Evolutionary conservation across 1,140 invertebrate species (phyloP).

Genomic region (Sitophilus oryzae): DNA sequence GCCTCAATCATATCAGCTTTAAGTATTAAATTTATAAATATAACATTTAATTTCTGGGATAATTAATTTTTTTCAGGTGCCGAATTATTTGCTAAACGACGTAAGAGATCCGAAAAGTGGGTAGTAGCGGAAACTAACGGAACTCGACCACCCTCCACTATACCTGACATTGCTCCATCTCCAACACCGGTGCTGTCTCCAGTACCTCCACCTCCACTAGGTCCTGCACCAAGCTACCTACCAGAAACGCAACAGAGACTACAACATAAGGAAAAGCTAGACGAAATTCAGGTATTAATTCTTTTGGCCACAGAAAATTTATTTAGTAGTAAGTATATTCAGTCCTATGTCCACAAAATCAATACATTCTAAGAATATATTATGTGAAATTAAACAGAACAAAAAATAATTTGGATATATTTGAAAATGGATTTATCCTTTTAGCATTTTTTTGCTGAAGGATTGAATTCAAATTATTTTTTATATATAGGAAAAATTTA

Average conservation of each 20-base stretch:
- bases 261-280: conserved; percentile 50
- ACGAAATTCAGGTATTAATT: conserved; percentile 49
- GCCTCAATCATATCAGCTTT: too few species aligned
- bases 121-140: conserved; percentile 69
- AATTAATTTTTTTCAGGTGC: conserved; percentile 60
- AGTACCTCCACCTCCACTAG: conserved; percentile 39
- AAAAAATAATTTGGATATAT: too few species aligned
- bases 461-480: conserved; percentile 7
- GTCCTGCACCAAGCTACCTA: conserved; percentile 44
- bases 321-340: too few species aligned
- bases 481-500: conserved; percentile 51
- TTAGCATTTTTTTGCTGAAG: neutral
- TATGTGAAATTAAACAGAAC: too few species aligned
- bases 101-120: conserved; percentile 81
- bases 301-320: neutral
- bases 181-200: conserved; percentile 43
- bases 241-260: conserved; percentile 44
- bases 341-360: too few species aligned
- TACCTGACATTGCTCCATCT: conserved; percentile 38
- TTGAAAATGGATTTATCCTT: too few species aligned
- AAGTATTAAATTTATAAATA: too few species aligned
- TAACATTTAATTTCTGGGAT: too few species aligned
- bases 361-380: too few species aligned
- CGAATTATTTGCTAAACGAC: conserved; percentile 79
- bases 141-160: conserved; percentile 27